A percentile compares a stretch with the other conserved stretches of the same genome.
Conservation (phyloP, 2,888 invertebrate genomes). For the Sphaeridia pumilis region DNA sequence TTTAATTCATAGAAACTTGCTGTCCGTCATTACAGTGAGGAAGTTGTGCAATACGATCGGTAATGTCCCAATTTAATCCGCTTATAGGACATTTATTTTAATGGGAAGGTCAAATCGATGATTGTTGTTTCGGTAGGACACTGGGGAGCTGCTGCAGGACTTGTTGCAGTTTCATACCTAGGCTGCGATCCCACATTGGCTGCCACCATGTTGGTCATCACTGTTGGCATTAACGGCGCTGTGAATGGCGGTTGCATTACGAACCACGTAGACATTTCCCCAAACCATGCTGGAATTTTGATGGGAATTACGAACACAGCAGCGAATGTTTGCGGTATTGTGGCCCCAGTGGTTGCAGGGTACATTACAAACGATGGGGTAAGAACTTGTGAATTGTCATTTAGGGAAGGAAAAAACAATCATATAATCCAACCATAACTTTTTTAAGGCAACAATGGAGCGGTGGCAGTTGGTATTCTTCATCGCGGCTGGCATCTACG, state of each 20-base stretch:
- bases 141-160: constrained; percentile 41
- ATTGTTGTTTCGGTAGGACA: constrained; percentile 23
- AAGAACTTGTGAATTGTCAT: too few relatives aligned
- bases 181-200: constrained; percentile 69
- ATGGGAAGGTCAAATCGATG: too few relatives aligned
- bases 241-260: constrained; percentile 57
- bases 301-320: constrained; percentile 84
- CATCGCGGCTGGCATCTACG: constrained; percentile 34
- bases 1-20: constrained; percentile 58
- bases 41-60: constrained; percentile 29
- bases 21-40: constrained; percentile 21
- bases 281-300: constrained; percentile 77
- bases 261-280: constrained; percentile 78
- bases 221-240: constrained; percentile 59
- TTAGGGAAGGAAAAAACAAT: too few relatives aligned
- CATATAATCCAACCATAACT: too few relatives aligned
- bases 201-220: constrained; percentile 62
- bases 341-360: constrained; percentile 74
- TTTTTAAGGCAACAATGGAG: constrained; percentile 30
- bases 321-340: constrained; percentile 72
- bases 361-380: constrained; percentile 46
- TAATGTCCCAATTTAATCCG: too few relatives aligned
- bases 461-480: constrained; percentile 36
- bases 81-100: too few relatives aligned
- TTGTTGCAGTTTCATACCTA: constrained; percentile 69